Evolutionary conservation across 2,113 vertebrate species (phyloP).

Genomic region (Zapornia atra): DNA sequence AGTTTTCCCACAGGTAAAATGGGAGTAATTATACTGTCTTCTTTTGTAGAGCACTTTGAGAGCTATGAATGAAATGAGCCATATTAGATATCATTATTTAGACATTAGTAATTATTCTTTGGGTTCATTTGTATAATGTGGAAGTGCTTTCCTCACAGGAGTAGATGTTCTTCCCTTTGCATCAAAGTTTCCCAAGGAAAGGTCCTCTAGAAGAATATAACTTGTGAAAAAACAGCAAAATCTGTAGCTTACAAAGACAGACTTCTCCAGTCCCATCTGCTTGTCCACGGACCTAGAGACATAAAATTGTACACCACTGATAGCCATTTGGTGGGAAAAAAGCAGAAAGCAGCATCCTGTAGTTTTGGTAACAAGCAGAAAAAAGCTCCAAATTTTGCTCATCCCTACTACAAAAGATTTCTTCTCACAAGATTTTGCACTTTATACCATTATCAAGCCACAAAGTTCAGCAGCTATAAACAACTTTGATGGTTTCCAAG

Average conservation of each 20-base stretch:
- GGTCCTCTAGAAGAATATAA: background rate
- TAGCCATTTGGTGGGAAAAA: background rate
- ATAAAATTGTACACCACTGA: background rate
- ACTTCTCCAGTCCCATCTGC: background rate
- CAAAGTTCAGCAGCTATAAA: background rate
- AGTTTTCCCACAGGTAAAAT: constrained; percentile 36
- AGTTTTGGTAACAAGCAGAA: background rate
- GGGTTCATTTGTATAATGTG: background rate
- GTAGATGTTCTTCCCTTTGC: background rate
- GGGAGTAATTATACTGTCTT: background rate
- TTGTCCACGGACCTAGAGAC: background rate
- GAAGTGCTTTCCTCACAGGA: background rate
- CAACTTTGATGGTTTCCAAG: background rate
- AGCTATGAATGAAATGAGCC: background rate
- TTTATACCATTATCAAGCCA: background rate
- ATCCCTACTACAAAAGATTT: background rate
- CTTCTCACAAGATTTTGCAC: background rate
- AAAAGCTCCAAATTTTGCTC: background rate
- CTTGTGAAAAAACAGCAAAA: background rate
- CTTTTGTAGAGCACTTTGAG: background rate
- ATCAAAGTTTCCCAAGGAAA: background rate
- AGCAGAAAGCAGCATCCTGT: background rate
- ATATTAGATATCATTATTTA: constrained; percentile 1
- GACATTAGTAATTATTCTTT: background rate
- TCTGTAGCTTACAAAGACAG: background rate